Base-by-base conservation (phyloP, 2,888 invertebrate genomes). In the Orchesella flavescens region DNA sequence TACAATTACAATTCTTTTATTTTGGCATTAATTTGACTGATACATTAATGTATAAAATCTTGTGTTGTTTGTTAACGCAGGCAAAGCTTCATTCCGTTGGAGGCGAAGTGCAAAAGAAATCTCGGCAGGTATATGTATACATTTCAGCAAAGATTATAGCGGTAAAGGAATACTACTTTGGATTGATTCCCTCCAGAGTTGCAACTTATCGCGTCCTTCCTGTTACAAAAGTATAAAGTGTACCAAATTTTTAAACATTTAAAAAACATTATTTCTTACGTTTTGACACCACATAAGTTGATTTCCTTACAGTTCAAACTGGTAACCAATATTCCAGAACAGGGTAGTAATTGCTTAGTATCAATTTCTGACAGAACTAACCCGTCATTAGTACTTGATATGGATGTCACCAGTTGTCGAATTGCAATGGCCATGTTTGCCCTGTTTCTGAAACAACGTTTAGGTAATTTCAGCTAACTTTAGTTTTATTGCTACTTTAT, bases 351-450 rank as follows among this genome's bases (percentile, higher is more conserved):
- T 7, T 71, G 77, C 19, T 73, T 77, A 59, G 68, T 87, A 10
- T 77, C 86, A 15, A 84, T 88, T 55, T 81, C 80, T 1, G 88
- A 88, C 61, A 80, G 87, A 55, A 81, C 85, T 7, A 87, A 87
- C 43, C 82, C 86, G 13, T 78, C 83, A 65, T 44, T 88, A 10
- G 59, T 83, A 4, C 66, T 88, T 5, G 86, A 88, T 57, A 86
- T 87, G 83, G 86, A 86, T 46, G 89, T 90, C 24, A 89, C 90
- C 66, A 90, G 91, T 49, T 89, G 90, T 43, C 90, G 90, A 82
- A 89, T 91, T 24, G 90, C 91, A 69, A 90, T 90, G 55, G 91
- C 91, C 44, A 90, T 91, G 46, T 91, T 91, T 88, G 90, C 91
- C 1, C 90, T 90, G 84, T 91, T 91, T 85, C 89, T 91, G 71